These are phyloP conservation scores for Zalophus californianus DNA, from an alignment of 2,797 vertebrate genomes.

Conservation along the genomic window DNA sequence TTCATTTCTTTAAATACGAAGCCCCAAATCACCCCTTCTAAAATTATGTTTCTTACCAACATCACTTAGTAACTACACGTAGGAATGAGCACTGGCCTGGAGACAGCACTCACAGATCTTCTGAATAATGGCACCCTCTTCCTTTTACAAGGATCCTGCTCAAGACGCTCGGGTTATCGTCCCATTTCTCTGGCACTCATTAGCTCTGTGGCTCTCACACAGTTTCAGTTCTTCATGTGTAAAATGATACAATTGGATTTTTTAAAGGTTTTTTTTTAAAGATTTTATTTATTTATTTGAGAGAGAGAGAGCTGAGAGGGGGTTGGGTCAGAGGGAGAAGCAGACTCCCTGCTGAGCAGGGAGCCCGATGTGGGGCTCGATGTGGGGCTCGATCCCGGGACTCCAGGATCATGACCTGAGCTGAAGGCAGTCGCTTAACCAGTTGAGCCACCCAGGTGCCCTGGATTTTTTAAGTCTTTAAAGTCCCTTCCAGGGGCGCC, in stretches of 20 bases:
- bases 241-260: neutral
- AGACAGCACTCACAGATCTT: neutral
- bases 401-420: too few relatives aligned
- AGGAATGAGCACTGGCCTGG: neutral
- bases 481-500: neutral
- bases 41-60: conserved; percentile 66
- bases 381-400: too few relatives aligned
- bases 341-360: too few relatives aligned
- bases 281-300: too few relatives aligned
- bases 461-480: neutral
- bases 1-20: conserved; percentile 70
- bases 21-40: conserved; percentile 44
- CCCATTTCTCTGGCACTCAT: neutral
- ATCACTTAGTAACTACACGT: neutral
- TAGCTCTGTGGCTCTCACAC: neutral
- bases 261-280: neutral
- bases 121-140: neutral
- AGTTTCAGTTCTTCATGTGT: neutral
- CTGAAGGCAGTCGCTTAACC: too few relatives aligned
- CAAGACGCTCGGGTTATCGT: neutral
- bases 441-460: too few relatives aligned
- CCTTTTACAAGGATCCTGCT: neutral
- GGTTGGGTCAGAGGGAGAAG: too few relatives aligned
- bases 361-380: too few relatives aligned
- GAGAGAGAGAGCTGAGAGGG: too few relatives aligned